Base-by-base conservation (phyloP, 2,113 vertebrate genomes). In the Cervus canadensis region DNA sequence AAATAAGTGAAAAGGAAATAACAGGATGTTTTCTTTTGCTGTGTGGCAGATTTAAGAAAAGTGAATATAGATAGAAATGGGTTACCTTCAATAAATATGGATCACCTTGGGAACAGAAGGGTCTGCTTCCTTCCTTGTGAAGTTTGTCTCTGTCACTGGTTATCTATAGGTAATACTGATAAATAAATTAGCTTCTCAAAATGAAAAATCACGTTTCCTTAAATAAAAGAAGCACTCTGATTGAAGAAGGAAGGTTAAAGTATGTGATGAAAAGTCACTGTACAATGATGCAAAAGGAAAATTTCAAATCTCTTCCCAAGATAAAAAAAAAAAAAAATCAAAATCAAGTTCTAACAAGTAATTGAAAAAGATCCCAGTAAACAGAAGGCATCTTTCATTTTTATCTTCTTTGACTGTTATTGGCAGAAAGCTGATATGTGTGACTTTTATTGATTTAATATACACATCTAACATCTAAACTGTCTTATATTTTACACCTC, bases 391-490 rank as follows among this genome's bases (percentile, higher is more conserved):
- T 90, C 62, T 56, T 17, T 64, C 12, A 60, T 59, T 97, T 98
- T 98, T 98, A 96, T 97, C 71, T 98, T 95, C 56, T 98, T 67
- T 87, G 94, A 76, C 0, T 90, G 40, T 50, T 97, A 95, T 95
- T 85, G 86, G 78, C 91, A 94, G 96, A 82, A 98, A 98, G 98
- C 95, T 97, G 97, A 97, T 85, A 94, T 92, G 52, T 96, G 60
- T 86, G 92, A 0, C 90, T 98, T 98, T 98, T 97, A 98, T 98
- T 98, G 92, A 96, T 95, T 98, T 97, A 89, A 98, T 95, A 98
- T 98, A 96, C 82, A 96, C 97, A 95, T 95, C 85, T 96, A 56
- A 97, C 92, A 86, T 97, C 87, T 97, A 92, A 97, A 98, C 98
- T 97, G 54, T 93, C 95, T 97, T 98, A 92, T 94, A 94, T 98